phyloP scores from a whole-genome alignment of 2,113 vertebrate genomes.

The Rhodinocichla rosea region DNA sequence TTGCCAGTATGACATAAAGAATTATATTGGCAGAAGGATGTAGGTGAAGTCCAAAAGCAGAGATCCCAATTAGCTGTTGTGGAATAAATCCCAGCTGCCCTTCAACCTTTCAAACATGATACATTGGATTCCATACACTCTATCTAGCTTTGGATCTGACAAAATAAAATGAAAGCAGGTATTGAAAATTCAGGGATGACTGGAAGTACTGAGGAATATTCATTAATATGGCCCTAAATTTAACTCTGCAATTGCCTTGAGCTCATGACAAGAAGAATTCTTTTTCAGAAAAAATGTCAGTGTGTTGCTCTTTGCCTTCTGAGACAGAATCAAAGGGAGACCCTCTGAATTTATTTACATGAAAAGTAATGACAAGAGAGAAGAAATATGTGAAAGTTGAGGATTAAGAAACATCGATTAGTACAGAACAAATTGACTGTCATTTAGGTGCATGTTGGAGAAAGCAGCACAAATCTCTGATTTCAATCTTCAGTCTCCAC shows the following conservation, averaged over 20 bases:
- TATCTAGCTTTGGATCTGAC: background rate
- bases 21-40: conserved; percentile 14
- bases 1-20: background rate
- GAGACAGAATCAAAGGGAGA: background rate
- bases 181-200: background rate
- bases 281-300: background rate
- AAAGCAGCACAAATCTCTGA: background rate
- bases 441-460: background rate
- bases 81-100: conserved; percentile 20
- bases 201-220: background rate
- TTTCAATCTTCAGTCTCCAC: background rate
- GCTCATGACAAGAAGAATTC: background rate
- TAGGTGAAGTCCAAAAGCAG: conserved; percentile 3
- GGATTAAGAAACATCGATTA: background rate
- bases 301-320: background rate
- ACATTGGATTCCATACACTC: background rate
- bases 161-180: background rate
- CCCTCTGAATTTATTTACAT: background rate
- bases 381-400: background rate
- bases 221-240: background rate
- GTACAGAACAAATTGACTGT: background rate
- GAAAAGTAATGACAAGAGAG: background rate
- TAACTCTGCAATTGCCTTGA: background rate
- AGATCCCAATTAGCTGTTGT: conserved; percentile 26
- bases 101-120: conserved; percentile 27